Base-by-base conservation (phyloP, 2,113 vertebrate genomes). In the Oostethus manadensis region DNA sequence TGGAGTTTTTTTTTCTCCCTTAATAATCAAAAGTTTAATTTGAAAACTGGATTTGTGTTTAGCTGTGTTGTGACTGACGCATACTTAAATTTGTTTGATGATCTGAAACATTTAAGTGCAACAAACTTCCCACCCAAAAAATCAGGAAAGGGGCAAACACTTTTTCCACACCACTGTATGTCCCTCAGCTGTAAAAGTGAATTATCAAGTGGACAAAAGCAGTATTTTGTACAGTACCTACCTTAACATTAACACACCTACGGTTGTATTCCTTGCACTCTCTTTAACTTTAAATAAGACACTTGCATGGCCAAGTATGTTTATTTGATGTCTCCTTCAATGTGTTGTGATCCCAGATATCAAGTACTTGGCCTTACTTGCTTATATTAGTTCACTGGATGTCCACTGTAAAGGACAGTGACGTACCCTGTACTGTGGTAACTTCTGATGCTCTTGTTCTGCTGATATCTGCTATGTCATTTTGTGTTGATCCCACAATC, bases 301-400 rank as follows among this genome's bases (percentile, higher is more conserved):
- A 68, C 76, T 74, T 84, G 85, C 86, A 87, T 88, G 85, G 79
- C 79, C 77, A 78, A 80, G 76, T 77, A 33, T 60, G 51, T 73
- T 66, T 43, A 47, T 33, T 81, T 82, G 63, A n/a, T 71, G 65
- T 78, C 20, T 47, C 38, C 38, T 3, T 33, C 29, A 64, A 22
- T 60, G 68, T 81, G 60, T 70, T 69, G 74, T 83, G 61, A 68
- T 71, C 64, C 62, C 22, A 53, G 69, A 58, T 8, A 65, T 70
- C 71, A 50, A 16, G 62, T 56, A 76, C 71, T 83, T 67, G 70
- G 78, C 78, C 73, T 65, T 71, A 71, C 58, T 50, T 62, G 6
- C 45, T 71, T 33, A 33, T 29, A 29, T 29, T 29, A 6, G 5
- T 33, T 63, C 14, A 64, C 61, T 66, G 51, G 43, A 66, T 67